phyloP scores from a whole-genome alignment of 2,797 vertebrate genomes.

The Pseudochirops corinnae region DNA sequence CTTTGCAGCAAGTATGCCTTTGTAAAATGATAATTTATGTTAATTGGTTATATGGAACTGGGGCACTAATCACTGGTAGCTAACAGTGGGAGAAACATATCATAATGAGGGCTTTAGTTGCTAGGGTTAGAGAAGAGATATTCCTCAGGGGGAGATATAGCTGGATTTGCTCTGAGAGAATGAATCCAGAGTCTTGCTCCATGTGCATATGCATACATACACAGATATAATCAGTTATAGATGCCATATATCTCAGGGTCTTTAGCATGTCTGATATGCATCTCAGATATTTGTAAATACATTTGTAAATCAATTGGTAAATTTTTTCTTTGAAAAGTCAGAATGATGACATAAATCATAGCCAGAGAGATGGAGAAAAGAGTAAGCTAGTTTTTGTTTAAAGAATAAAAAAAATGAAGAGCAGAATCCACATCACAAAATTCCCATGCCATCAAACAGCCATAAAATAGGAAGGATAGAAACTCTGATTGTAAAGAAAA shows the following conservation, averaged over 20 bases:
- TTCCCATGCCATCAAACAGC: background rate
- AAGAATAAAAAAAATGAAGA: background rate
- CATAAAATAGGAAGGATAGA: background rate
- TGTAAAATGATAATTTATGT: background rate
- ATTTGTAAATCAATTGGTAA: background rate
- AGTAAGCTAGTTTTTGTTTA: constrained; percentile 29
- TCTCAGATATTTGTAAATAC: constrained; percentile 6
- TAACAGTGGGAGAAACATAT: background rate
- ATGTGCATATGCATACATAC: background rate
- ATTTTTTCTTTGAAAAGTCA: constrained; percentile 7
- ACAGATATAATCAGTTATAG: background rate
- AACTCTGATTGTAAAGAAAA: background rate
- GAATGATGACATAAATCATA: background rate
- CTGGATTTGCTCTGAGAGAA: background rate
- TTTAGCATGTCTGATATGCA: background rate
- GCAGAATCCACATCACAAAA: background rate
- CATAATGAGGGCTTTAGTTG: background rate
- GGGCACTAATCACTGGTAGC: background rate
- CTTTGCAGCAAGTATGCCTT: background rate
- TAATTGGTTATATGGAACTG: background rate
- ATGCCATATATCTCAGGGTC: background rate
- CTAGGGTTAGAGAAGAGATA: background rate
- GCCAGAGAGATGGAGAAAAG: background rate
- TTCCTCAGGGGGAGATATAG: background rate
- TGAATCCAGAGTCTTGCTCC: background rate